Evolutionary conservation across 2,113 vertebrate species (phyloP).

Genomic region (Chunga burmeisteri): DNA sequence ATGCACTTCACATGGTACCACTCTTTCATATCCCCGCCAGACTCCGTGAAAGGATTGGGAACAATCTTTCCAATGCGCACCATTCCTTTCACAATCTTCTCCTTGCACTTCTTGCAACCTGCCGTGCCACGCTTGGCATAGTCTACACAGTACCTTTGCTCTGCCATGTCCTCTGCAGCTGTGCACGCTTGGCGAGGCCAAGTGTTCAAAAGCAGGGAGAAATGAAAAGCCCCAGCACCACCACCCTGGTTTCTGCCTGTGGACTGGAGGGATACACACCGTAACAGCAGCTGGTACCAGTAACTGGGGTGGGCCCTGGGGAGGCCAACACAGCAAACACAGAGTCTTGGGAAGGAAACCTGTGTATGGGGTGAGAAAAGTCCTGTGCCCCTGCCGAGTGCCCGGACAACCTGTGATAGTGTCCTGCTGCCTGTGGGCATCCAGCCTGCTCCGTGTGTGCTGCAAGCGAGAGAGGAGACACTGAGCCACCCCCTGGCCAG

Average conservation of each 20-base stretch:
- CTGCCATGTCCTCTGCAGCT: conserved; percentile 79
- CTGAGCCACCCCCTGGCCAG: background rate
- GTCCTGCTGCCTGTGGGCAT: conserved; percentile 59
- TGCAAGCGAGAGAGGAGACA: background rate
- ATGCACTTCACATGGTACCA: conserved; percentile 97
- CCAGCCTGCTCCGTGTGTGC: background rate
- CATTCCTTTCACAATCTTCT: conserved; percentile 92
- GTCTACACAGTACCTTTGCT: conserved; percentile 93
- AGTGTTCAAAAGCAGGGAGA: background rate
- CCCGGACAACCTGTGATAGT: background rate
- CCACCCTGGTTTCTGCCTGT: background rate
- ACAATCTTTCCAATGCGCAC: conserved; percentile 94
- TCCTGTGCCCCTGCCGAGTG: background rate
- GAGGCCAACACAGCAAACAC: background rate
- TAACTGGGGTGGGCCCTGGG: background rate
- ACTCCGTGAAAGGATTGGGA: conserved; percentile 96
- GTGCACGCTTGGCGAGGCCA: conserved; percentile 1
- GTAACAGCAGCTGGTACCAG: background rate
- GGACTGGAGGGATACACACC: background rate
- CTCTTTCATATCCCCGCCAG: conserved; percentile 96
- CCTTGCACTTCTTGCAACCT: conserved; percentile 98
- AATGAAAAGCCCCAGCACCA: background rate
- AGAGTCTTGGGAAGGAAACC: background rate
- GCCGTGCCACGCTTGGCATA: conserved; percentile 95
- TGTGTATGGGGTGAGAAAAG: background rate